Evolutionary conservation across 2,797 vertebrate genomes (phyloP), one percentile per base, ranked within the genome.

Genomic region (Phataginus tricuspis): DNA sequence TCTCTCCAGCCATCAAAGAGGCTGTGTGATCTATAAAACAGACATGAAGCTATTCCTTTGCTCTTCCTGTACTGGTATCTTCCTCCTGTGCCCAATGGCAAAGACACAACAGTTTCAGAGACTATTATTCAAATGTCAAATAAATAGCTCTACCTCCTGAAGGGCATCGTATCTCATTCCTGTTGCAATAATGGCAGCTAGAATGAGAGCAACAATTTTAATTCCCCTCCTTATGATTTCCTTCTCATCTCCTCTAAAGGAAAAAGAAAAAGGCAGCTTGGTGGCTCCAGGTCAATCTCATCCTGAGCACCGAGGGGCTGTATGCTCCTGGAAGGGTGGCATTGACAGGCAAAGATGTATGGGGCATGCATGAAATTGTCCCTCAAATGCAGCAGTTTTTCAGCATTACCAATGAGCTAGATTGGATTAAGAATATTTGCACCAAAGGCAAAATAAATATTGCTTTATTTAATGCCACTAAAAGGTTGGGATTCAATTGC

Each of bases 381-480:
- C 96, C 96, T 96, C 97, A 96, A 98, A 98, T 15, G 18, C 88
- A 95, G 93, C 89, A 95, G 96, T 96, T 98, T 98, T 94, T 97
- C 97, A 98, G 97, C 84, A 97, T 94, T 98, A 97, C 83, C 97
- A 98, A 98, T 96, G 97, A 98, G 95, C 93, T 97, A 93, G 92
- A 98, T 98, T 98, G 97, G 97, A 98, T 98, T 98, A 98, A 89
- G 90, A 93, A 96, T 92, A 49, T 97, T 97, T 97, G 88, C 95
- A 98, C 98, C 97, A 97, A 98, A 98, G 98, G 98, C 95, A 98
- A 98, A 98, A 98, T 98, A 98, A 98, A 98, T 98, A 98, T 95
- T 97, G 96, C 96, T 98, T 98, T 98, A 98, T 98, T 98, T 98
- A 98, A 98, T 97, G 95, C 85, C 98, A 64, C 97, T 98, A 98